A percentile compares a stretch with the other conserved stretches of the same genome.
Evolutionary conservation across 2,888 invertebrate genomes (phyloP).

Genomic region (Drosophila conformis): DNA sequence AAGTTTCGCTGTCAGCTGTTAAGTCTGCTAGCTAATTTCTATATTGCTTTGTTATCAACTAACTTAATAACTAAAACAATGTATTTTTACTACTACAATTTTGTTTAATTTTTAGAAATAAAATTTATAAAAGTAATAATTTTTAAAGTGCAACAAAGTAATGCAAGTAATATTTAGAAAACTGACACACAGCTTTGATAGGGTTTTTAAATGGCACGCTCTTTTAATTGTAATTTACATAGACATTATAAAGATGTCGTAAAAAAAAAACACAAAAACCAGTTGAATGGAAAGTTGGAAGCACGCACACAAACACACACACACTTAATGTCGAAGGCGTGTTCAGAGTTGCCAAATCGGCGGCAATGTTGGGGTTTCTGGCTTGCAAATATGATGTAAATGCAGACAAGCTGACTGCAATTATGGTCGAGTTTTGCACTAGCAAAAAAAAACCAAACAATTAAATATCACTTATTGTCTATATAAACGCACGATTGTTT

Average conservation of each 20-base stretch:
- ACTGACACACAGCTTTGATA: background rate
- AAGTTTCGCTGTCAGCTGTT: background rate
- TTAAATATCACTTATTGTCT: conserved; percentile 21
- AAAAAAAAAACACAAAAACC: conserved; percentile 33
- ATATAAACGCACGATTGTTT: background rate
- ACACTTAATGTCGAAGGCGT: conserved; percentile 37
- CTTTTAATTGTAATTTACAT: conserved; percentile 43
- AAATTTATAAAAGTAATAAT: background rate
- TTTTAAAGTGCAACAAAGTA: background rate
- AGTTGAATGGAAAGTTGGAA: conserved; percentile 67
- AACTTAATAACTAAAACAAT: background rate
- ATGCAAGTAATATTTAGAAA: background rate
- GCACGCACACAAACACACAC: conserved; percentile 20
- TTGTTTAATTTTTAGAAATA: background rate
- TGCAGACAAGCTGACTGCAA: conserved; percentile 34
- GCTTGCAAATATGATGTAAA: conserved; percentile 3
- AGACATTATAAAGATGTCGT: conserved; percentile 28
- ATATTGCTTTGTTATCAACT: no score
- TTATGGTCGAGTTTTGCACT: conserved; percentile 35
- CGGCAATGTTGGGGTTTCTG: conserved; percentile 29
- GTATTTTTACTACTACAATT: background rate
- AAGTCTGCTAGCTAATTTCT: background rate
- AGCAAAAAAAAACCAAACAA: conserved; percentile 19
- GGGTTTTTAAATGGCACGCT: conserved; percentile 20
- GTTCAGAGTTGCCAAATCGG: conserved; percentile 46